Percentiles rank a stretch among this genome's conserved stretches.
These are phyloP conservation scores for Ophonus ardosiacus DNA, from an alignment of 2,888 invertebrate species.

Conservation along the genomic window DNA sequence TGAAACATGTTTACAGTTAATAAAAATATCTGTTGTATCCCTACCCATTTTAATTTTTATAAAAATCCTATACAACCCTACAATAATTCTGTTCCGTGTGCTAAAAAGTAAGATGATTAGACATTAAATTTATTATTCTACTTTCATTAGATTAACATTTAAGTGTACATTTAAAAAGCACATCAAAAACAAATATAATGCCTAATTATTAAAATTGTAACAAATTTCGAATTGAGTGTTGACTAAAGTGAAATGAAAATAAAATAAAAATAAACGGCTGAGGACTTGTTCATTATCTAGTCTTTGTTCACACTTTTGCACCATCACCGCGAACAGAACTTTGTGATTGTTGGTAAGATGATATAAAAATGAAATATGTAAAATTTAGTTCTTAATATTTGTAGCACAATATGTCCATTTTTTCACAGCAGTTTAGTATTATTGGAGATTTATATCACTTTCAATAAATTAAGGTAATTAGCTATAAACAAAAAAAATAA, in stretches of 20 bases:
- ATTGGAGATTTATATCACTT: too few species aligned
- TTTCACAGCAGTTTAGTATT: too few species aligned
- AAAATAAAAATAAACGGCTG: slow-evolving; percentile 32
- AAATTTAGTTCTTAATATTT: too few species aligned
- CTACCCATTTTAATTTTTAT: slow-evolving; percentile 16
- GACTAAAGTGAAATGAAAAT: slow-evolving; percentile 40
- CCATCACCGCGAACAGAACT: not conserved
- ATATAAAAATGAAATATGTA: too few species aligned
- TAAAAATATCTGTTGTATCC: slow-evolving; percentile 21
- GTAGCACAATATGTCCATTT: too few species aligned
- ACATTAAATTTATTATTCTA: slow-evolving; percentile 36
- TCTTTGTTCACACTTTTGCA: not conserved
- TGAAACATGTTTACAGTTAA: slow-evolving; percentile 49
- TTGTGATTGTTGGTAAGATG: too few species aligned
- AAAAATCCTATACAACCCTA: slow-evolving; percentile 14
- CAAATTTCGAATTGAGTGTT: slow-evolving; percentile 28
- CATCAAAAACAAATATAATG: slow-evolving; percentile 54
- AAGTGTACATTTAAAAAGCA: slow-evolving; percentile 52
- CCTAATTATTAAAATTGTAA: slow-evolving; percentile 42
- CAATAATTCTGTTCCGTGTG: slow-evolving; percentile 59
- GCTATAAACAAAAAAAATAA: too few species aligned
- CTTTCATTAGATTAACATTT: slow-evolving; percentile 32
- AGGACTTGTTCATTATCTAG: slow-evolving; percentile 30
- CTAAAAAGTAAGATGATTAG: slow-evolving; percentile 33
- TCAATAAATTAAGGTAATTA: too few species aligned